Conservation (phyloP, 2,797 vertebrate species). For the Anguilla pacifica region DNA sequence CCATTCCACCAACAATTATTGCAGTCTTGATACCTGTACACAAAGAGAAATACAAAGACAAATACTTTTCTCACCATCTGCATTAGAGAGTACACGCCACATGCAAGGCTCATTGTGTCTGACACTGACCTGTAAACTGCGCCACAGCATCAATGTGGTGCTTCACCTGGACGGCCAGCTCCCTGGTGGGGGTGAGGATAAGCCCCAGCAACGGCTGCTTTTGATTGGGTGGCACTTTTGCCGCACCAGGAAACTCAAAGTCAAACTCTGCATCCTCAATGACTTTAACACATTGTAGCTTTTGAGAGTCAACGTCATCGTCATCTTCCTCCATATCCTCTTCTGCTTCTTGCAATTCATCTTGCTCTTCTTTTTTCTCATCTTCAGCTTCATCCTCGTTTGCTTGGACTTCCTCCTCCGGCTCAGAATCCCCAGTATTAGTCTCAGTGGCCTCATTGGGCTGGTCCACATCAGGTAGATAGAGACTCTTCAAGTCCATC, state of each 20-base stretch:
- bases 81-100: neutral
- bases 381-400: constrained; percentile 46
- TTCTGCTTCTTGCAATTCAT: constrained; percentile 25
- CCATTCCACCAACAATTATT: constrained; percentile 93
- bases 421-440: neutral
- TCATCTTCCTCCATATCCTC: constrained; percentile 47
- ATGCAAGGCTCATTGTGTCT: neutral
- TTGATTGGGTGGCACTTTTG: constrained; percentile 7
- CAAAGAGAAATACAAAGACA: constrained; percentile 23
- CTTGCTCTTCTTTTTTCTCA: neutral
- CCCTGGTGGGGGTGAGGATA: constrained; percentile 92
- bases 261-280: constrained; percentile 60
- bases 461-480: constrained; percentile 47
- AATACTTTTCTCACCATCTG: neutral
- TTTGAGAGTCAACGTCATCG: constrained; percentile 42
- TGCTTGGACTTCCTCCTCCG: constrained; percentile 14
- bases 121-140: constrained; percentile 84
- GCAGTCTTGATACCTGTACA: constrained; percentile 86
- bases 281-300: constrained; percentile 62
- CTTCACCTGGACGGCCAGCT: constrained; percentile 95
- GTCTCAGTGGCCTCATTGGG: neutral
- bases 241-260: constrained; percentile 6
- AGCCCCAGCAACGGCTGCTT: constrained; percentile 84
- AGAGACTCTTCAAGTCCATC: constrained; percentile 54
- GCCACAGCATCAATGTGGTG: constrained; percentile 93